Evolutionary conservation across 2,797 vertebrate species (phyloP), one percentile per base, ranked within the genome.

Genomic region (Zonotrichia albicollis): DNA sequence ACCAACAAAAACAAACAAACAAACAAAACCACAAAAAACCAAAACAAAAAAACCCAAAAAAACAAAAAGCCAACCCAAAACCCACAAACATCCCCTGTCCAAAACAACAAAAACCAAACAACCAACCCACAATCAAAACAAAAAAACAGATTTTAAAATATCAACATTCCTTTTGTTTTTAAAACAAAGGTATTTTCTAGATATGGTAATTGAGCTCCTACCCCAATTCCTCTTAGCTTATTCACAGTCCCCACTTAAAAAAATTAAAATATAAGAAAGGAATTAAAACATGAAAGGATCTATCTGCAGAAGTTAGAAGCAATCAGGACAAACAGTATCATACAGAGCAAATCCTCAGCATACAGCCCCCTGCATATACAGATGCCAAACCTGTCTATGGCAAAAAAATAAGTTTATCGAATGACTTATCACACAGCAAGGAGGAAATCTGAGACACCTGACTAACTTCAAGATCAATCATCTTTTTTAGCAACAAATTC

Each of bases 51-150:
- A 32, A 22, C 32, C 48, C 48, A n/a, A 57, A 34, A 34, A 15
- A 34, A 5, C 32, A 57, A 55, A 54, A 11, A 58, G 9, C 5
- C 19, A 27, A 58, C 34, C 6, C 8, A 58, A 27, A 32, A 16
- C 4, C 1, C 15, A 17, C 26, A 55, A 16, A 4, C 12, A 9
- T 1, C 5, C 6, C 7, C 0, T 58, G 55, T 11, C 4, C 1
- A 2, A 42, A 70, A 50, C 4, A 50, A 34, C 29, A 13, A 48
- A 19, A 60, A 10, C 1, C 14, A 22, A 55, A 4, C 14, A 54
- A 42, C 3, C 18, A 38, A 32, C 4, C 5, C 32, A 53, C 10
- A 38, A 72, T 19, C n/a, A 54, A 51, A 75, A 50, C 14, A 42
- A 74, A 57, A 74, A 30, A 17, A 0, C 12, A 60, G 6, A 43